Evolutionary conservation across 2,113 vertebrate species (phyloP), one percentile per base, ranked within the genome.

Genomic region (Euleptes europaea): DNA sequence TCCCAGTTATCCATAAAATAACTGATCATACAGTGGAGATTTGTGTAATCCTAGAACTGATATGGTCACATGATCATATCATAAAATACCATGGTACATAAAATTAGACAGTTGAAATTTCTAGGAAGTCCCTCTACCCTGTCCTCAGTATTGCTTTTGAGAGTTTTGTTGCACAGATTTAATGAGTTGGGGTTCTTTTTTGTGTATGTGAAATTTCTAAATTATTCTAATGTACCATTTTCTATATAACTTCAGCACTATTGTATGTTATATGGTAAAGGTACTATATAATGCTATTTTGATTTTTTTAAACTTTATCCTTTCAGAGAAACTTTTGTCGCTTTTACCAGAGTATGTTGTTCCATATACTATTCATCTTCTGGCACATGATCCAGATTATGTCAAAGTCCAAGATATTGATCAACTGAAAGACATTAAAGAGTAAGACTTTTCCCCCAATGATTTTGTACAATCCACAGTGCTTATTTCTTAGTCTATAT

Each of bases 391-490:
- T 92, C 99, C 99, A 71, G 99, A 99, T 95, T 99, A 99, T 75
- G 97, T 99, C 87, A 99, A 99, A 96, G 97, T 99, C 31, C 98
- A 99, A 93, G 99, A 99, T 93, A 98, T 99, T 21, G 99, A 99
- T 90, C 99, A 99, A 93, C 98, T 99, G 75, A 99, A 99, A 94
- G 98, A 99, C 93, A 99, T 99, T 92, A 99, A 99, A 97, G 99
- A 99, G 99, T 99, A 96, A 98, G 98, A 96, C 13, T 83, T n/a
- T 67, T 88, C 2, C 23, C 5, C 63, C 65, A 75, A 38, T 60
- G 5, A 76, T 80, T 4, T 57, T 31, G 63, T 84, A 57, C 65
- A 86, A 65, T 63, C 72, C 10, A 57, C 49, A 60, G 38, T 31
- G 57, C 23, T 28, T 26, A 8, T 70, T 23, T 70, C 12, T 66